phyloP scores from a whole-genome alignment of 1,140 invertebrate species.

The Pemphigus obesinymphae region DNA sequence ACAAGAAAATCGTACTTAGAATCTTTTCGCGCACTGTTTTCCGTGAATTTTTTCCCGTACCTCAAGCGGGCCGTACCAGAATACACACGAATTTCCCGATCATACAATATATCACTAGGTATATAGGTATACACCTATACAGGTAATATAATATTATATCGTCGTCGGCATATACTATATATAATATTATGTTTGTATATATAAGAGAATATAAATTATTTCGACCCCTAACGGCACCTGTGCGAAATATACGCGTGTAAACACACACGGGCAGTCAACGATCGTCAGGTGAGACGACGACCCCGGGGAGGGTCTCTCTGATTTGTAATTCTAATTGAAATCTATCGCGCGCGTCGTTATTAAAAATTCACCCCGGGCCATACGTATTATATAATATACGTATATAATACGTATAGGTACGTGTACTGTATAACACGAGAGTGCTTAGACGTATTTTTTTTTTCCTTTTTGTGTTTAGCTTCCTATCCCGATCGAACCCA shows the following conservation, averaged over 20 bases:
- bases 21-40: no score
- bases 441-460: not conserved
- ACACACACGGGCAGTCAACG: not conserved
- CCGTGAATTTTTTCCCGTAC: no score
- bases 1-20: no score
- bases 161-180: no score
- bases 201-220: no score
- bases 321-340: conserved; percentile 42
- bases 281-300: conserved; percentile 27
- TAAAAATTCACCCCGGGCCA: conserved; percentile 35
- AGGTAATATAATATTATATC: no score
- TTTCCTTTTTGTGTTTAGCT: no score
- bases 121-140: no score
- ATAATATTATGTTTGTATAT: no score
- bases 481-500: not conserved
- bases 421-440: not conserved
- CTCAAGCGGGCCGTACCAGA: no score
- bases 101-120: no score
- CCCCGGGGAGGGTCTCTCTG: conserved; percentile 12
- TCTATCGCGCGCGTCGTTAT: conserved; percentile 3
- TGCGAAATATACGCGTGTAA: not conserved
- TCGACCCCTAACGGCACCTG: not conserved
- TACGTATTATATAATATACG: not conserved
- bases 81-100: no score
- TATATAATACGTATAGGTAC: not conserved